Base-by-base conservation (phyloP, 2,888 invertebrate species). In the Odontothrips loti region DNA sequence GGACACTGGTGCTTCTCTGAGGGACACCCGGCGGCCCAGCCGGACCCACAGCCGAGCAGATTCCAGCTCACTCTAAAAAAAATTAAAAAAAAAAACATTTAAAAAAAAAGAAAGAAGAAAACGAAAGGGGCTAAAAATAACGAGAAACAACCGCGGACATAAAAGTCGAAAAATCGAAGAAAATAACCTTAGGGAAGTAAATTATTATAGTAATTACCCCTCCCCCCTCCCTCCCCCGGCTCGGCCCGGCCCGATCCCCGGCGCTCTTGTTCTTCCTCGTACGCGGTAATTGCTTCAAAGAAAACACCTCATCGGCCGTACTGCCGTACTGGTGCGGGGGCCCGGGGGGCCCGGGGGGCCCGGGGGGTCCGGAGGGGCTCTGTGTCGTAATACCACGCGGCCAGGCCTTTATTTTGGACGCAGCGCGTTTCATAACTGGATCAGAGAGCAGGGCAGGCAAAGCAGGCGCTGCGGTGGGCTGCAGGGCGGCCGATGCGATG, bases 11-110 rank as follows among this genome's bases (percentile, higher is more conserved):
- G 58, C 58, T 58, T n/a, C 58, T 58, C 58, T 58, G 58, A 58
- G 58, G 58, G 58, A 58, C 58, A 58, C 58, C 58, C 58, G 58
- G 58, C 58, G 58, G 58, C 51, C n/a, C n/a, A n/a, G n/a, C n/a
- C n/a, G n/a, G n/a, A n/a, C n/a, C n/a, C n/a, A n/a, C n/a, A 43
- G 34, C 34, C 34, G 34, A 43, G 34, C 34, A 58, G 58, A 20
- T 17, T 17, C 58, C 58, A n/a, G 58, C 58, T 20, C 58, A 6
- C 58, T 58, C 58, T n/a, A 11, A 58, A 58, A 58, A 58, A 58
- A n/a, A 17, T 17, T 8, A 58, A 6, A 58, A 58, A 15, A n/a
- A 58, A 15, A 20, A 58, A n/a, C n/a, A n/a, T n/a, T n/a, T n/a
- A 58, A 58, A 58, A 58, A 58, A 58, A 43, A 43, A 43, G 34